Conservation (phyloP, 2,797 vertebrate genomes). For the Ctenosaura bakeri region DNA sequence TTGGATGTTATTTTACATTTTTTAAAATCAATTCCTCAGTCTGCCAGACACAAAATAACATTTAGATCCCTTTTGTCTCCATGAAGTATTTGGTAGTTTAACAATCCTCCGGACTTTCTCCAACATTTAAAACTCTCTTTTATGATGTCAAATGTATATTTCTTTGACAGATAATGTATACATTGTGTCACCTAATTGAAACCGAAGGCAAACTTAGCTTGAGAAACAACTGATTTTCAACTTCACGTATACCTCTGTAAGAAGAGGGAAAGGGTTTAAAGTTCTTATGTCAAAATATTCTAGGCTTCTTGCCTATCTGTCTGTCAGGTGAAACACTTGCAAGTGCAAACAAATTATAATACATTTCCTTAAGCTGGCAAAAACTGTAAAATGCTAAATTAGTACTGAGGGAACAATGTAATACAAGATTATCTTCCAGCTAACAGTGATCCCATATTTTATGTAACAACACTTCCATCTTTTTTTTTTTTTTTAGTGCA, state of each 20-base stretch:
- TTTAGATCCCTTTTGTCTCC: slow-evolving; percentile 41
- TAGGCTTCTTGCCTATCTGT: slow-evolving; percentile 21
- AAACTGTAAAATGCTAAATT: slow-evolving; percentile 48
- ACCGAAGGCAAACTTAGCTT: slow-evolving; percentile 27
- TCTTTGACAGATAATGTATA: slow-evolving; percentile 45
- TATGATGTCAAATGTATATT: slow-evolving; percentile 47
- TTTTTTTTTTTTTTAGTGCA: background rate
- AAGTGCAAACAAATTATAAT: slow-evolving; percentile 56
- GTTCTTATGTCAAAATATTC: slow-evolving; percentile 49
- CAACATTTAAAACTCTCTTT: slow-evolving; percentile 4
- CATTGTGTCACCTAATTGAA: slow-evolving; percentile 29
- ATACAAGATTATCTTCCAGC: slow-evolving; percentile 35
- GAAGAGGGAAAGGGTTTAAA: slow-evolving; percentile 10
- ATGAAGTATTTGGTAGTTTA: slow-evolving; percentile 38
- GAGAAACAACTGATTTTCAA: slow-evolving; percentile 19
- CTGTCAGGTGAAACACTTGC: slow-evolving; percentile 38
- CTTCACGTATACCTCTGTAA: slow-evolving; percentile 31
- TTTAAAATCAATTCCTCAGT: slow-evolving; percentile 22
- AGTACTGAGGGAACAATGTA: slow-evolving; percentile 34
- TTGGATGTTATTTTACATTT: slow-evolving; percentile 37
- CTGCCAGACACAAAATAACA: slow-evolving; percentile 30
- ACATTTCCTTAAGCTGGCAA: slow-evolving; percentile 39
- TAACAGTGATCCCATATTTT: slow-evolving; percentile 25
- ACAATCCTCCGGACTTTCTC: slow-evolving; percentile 29
- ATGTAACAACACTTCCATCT: slow-evolving; percentile 27